Base-by-base conservation (phyloP, 1,140 invertebrate species). In the Vanessa tameamea region DNA sequence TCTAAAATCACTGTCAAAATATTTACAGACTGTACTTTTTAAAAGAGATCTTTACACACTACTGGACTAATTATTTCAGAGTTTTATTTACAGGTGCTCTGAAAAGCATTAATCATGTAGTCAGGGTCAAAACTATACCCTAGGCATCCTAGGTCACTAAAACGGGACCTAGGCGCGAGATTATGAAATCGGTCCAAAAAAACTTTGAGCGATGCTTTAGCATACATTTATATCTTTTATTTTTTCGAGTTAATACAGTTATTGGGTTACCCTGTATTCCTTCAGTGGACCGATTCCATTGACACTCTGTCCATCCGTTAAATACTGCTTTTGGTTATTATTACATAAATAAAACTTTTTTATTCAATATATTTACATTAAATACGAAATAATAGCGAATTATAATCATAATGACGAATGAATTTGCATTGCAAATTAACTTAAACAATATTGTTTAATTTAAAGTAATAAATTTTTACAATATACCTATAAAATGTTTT, bases 21-120 rank as follows among this genome's bases (percentile, higher is more conserved):
- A 83, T 84, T 66, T 84, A 85, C 84, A 79, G 57, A 76, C 68
- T 82, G 82, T 85, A 82, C 81, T 74, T 75, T 64, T 47, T 26
- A 66, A 71, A 47, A 76, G 79, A 81, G 75, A 80, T 81, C 77
- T 80, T 76, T 82, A 75, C 77, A 81, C 77, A 81, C 74, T 78
- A 79, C 69, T 12, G n/a, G 50, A 76, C 72, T 77, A 70, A 75
- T 66, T 64, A 73, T 68, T 73, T 71, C 69, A 71, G 69, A 73
- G 64, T 53, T 57, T 47, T 80, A 76, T 78, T 61, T 74, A 80
- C 76, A 75, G 48, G 9, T 20, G 61, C 57, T 73, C 73, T 72
- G 73, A 78, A 73, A 65, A 68, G 53, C 64, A 73, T 64, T 75
- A 69, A 75, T 68, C 67, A 63, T 47, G 67, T 64, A 72, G 66